Evolutionary conservation across 2,113 vertebrate species (phyloP).

Genomic region (Xiphophorus hellerii): DNA sequence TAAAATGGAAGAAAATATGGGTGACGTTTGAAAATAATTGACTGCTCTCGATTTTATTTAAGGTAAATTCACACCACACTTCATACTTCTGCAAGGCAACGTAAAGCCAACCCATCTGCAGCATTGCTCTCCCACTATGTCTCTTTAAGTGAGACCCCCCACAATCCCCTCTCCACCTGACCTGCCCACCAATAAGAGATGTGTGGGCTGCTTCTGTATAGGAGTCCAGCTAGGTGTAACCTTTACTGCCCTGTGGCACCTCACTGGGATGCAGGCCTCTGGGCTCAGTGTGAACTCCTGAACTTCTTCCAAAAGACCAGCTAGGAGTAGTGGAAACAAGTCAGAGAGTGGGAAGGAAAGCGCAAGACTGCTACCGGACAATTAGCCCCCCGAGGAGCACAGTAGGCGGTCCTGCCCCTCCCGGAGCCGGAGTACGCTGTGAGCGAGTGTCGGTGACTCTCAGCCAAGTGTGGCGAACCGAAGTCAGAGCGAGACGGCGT

Average conservation of each 20-base stretch:
- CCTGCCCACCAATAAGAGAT: constrained; percentile 8
- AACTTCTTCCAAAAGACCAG: constrained; percentile 37
- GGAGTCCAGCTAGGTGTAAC: constrained; percentile 66
- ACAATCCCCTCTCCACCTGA: neutral
- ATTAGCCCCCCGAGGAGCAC: constrained; percentile 68
- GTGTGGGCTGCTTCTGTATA: constrained; percentile 48
- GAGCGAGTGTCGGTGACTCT: constrained; percentile 24
- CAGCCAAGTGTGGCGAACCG: constrained; percentile 14
- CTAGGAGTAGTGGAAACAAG: constrained; percentile 23
- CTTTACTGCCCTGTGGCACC: constrained; percentile 67
- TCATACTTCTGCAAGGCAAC: neutral
- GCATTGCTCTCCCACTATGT: neutral
- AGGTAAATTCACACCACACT: neutral
- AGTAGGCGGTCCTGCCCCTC: constrained; percentile 60
- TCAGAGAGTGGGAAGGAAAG: constrained; percentile 50
- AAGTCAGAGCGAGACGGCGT: constrained; percentile 23
- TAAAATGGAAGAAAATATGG: neutral
- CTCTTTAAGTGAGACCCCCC: neutral
- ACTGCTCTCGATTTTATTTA: too few species aligned
- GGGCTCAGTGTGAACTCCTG: constrained; percentile 56
- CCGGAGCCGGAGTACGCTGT: constrained; percentile 35
- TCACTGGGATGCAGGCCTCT: constrained; percentile 51
- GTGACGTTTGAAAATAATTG: too few species aligned
- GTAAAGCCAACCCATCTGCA: neutral
- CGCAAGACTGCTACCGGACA: constrained; percentile 54